Evolutionary conservation across 2,797 vertebrate genomes (phyloP), one percentile per base, ranked within the genome.

Genomic region (Pseudotriccus pelzelni): DNA sequence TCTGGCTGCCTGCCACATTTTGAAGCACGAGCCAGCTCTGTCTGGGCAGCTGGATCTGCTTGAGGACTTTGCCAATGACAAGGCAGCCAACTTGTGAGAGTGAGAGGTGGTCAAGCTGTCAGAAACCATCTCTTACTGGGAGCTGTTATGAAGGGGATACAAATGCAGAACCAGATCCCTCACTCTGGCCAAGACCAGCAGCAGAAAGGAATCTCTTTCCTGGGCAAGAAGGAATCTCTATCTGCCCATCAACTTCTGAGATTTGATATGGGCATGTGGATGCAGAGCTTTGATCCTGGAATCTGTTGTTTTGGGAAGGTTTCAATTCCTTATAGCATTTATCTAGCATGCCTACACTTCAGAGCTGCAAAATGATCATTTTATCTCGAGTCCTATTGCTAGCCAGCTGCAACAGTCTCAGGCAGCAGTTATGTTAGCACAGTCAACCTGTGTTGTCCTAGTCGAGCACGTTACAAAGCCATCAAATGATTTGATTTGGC

Each of bases 41-140:
- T 84, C 94, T 94, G 89, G 93, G 89, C 96, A 95, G 94, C 94
- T 93, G 96, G 87, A 90, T 93, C 78, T 89, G 90, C 91, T 73
- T 17, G 84, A 90, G 85, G 80, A 90, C 77, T 87, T 56, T 80
- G 88, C 89, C 95, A 96, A 15, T 77, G 89, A 74, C 63, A 76
- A 88, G 77, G 69, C 92, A 96, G 94, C 90, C 94, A 96, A 19
- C 81, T 66, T 79, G 75, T 28, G 90, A 64, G 88, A 88, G 37
- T 46, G 74, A 92, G 89, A 93, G 81, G 59, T 79, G 96, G 79
- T 90, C 76, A 56, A 49, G 69, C 85, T 93, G 79, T 96, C 91
- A 84, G 83, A 74, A 92, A 43, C 37, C 53, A 25, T 37, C 75
- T 73, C 78, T 49, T 22, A 27, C 43, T 82, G 20, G 36, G 37